Evolutionary conservation across 2,888 invertebrate species (phyloP).

Genomic region (Nemotelus pantherinus): DNA sequence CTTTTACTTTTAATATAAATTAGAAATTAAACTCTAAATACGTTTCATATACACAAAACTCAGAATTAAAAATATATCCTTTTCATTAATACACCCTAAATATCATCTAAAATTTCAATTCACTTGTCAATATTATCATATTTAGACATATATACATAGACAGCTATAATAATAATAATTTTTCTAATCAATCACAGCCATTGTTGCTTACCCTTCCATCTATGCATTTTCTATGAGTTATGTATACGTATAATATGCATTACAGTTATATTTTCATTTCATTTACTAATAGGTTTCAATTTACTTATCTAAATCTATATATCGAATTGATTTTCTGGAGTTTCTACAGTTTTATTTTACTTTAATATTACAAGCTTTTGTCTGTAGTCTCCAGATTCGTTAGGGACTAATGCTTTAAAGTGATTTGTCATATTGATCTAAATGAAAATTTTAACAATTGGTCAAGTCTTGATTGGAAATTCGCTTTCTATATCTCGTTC

Average conservation of each 20-base stretch:
- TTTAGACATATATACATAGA: constrained; percentile 9
- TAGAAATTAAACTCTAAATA: background rate
- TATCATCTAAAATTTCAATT: constrained; percentile 34
- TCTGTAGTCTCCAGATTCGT: background rate
- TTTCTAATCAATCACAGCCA: constrained; percentile 38
- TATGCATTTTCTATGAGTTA: constrained; percentile 1
- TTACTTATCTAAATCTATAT: background rate
- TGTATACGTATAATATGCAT: background rate
- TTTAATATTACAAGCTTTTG: background rate
- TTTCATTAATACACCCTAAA: constrained; percentile 1
- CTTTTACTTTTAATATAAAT: constrained; percentile 23
- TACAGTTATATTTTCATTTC: constrained; percentile 24
- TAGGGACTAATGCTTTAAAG: constrained; percentile 4
- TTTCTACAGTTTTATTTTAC: background rate
- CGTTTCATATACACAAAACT: constrained; percentile 22
- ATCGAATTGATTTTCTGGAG: background rate
- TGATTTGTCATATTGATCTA: constrained; percentile 29
- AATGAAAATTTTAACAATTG: background rate
- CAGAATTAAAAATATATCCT: constrained; percentile 14
- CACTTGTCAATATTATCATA: constrained; percentile 37
- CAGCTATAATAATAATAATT: constrained; percentile 4
- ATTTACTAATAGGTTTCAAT: background rate
- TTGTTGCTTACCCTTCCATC: constrained; percentile 31
- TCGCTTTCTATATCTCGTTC: background rate
- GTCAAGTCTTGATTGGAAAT: constrained; percentile 24